Base-by-base conservation (phyloP, 2,113 vertebrate species). In the Epinephelus fuscoguttatus region DNA sequence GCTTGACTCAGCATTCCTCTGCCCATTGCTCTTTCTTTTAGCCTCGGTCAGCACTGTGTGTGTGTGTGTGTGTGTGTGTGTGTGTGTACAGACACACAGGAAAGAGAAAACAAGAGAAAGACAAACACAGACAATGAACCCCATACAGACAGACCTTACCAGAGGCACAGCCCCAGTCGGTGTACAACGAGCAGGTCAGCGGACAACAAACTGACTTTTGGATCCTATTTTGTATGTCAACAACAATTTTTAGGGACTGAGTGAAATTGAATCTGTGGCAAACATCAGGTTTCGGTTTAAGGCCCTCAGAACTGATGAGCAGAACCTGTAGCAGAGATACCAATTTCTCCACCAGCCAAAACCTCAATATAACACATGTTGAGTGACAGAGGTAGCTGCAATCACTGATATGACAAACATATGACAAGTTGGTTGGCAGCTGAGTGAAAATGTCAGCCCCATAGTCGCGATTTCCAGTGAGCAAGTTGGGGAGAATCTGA, bases 1-100 rank as follows among this genome's bases (percentile, higher is more conserved):
- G 79, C 83, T 93, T 95, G 93, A 95, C 93, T 95, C 95, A 96
- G 95, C 95, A 84, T 84, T 95, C 90, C 88, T 91, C 75, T 84
- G 73, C 75, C 82, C 78, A 81, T 71, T 83, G 89, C 63, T 90
- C 84, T 85, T 80, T 78, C 75, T 93, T 91, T 91, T 88, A 84
- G 84, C 89, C 85, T 81, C 70, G 62, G 90, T 95, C 94, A 95
- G 94, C 94, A 90, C 56, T 66, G 81, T 75, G 70, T 55, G 45
- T 61, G 68, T 76, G 55, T 45, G 84, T 50, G 76, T 61, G 30
- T 69, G 33, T 74, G 70, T 70, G 68, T 52, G 49, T 25, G 50
- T 70, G 30, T 77, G 73, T 74, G 53, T 63, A 57, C 63, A 87
- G 42, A 78, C 63, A 81, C 42, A 63, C 64, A 78, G 77, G 85